A percentile compares a stretch with the other conserved stretches of the same genome.
These are phyloP conservation scores for Galago senegalensis DNA, from an alignment of 2,797 vertebrate genomes.

Conservation along the genomic window DNA sequence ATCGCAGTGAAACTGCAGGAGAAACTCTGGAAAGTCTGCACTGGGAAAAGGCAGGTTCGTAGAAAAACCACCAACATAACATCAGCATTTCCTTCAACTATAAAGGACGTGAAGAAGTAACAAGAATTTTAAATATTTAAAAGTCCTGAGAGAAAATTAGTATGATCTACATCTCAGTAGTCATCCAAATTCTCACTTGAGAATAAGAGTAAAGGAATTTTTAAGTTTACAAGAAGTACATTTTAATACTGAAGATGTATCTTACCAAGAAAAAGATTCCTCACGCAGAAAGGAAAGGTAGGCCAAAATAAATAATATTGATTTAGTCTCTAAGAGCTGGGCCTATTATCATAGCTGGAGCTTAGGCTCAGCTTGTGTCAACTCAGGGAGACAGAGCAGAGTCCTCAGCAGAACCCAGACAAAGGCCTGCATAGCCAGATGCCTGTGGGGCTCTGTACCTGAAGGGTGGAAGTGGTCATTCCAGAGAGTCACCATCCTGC, in stretches of 20 bases:
- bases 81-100: neutral
- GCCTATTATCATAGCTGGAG: too few relatives aligned
- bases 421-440: fast-evolving
- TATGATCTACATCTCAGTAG: neutral
- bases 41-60: neutral
- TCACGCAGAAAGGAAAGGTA: neutral
- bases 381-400: too few relatives aligned
- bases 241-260: neutral
- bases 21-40: neutral
- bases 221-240: neutral
- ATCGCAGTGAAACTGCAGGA: neutral
- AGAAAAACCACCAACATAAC: neutral
- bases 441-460: neutral
- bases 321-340: neutral
- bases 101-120: neutral
- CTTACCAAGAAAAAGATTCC: neutral
- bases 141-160: neutral
- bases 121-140: neutral
- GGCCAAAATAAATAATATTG: neutral
- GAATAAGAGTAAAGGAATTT: neutral
- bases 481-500: neutral
- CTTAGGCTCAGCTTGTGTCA: neutral
- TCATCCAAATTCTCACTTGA: neutral
- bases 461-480: neutral
- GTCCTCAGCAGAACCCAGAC: fast-evolving